Evolutionary conservation across 2,113 vertebrate genomes (phyloP).

Genomic region (Centropristis striata): DNA sequence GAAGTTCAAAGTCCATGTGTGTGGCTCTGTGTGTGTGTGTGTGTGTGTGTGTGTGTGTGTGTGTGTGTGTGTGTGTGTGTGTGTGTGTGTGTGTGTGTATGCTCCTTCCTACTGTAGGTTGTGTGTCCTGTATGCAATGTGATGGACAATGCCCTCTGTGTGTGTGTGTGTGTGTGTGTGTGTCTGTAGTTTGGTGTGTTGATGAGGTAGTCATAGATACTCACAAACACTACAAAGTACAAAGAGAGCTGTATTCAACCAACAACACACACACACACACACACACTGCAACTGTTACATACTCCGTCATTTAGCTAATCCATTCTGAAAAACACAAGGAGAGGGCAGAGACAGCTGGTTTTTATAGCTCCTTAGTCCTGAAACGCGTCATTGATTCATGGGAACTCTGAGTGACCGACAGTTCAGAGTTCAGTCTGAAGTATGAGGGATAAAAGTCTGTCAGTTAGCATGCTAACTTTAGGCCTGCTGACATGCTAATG

Average conservation of each 20-base stretch:
- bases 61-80: conserved; percentile 34
- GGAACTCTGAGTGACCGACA: background rate
- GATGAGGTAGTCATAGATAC: conserved; percentile 65
- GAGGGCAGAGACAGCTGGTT: background rate
- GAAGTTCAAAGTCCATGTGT: conserved; percentile 39
- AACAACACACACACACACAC: conserved; percentile 7
- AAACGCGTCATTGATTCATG: background rate
- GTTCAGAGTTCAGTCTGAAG: conserved; percentile 11
- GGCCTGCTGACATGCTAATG: background rate
- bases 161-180: background rate
- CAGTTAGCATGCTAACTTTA: background rate
- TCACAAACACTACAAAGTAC: conserved; percentile 27
- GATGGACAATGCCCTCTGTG: conserved; percentile 40
- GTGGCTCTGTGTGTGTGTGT: conserved; percentile 21
- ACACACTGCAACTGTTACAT: conserved; percentile 54
- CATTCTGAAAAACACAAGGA: conserved; percentile 9
- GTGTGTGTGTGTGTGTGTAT: conserved; percentile 23
- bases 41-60: conserved; percentile 10
- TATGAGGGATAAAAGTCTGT: background rate
- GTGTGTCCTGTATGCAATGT: conserved; percentile 14
- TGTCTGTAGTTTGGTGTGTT: conserved; percentile 46
- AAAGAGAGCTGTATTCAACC: conserved; percentile 67
- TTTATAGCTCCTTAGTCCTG: background rate
- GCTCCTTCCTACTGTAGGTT: background rate
- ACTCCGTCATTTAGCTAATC: conserved; percentile 50